Evolutionary conservation across 2,888 invertebrate genomes (phyloP).

Genomic region (Patella depressa): DNA sequence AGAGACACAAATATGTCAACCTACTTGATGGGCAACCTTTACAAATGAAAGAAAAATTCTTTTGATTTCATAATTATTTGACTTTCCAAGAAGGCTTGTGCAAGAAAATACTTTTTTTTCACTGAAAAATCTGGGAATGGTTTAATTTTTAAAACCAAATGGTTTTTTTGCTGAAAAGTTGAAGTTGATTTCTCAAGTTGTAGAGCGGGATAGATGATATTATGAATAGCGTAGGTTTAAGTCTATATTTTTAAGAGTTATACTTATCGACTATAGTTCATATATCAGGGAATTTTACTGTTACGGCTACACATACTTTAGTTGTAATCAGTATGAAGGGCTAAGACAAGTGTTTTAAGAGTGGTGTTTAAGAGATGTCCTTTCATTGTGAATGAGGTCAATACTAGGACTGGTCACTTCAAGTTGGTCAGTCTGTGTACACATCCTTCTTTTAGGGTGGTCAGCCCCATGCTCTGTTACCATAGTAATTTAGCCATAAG

Average conservation of each 20-base stretch:
- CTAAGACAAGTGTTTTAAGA: not conserved
- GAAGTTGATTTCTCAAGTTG: no score
- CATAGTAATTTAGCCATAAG: not conserved
- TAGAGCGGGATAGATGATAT: no score
- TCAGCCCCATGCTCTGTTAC: not conserved
- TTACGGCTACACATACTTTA: no score
- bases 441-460: not conserved
- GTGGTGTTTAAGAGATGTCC: not conserved
- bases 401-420: not conserved
- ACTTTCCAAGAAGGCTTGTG: not conserved
- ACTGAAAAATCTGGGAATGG: no score
- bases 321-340: no score
- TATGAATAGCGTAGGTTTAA: no score
- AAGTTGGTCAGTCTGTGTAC: constrained; percentile 13
- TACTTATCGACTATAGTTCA: no score
- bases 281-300: no score
- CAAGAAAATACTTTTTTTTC: no score
- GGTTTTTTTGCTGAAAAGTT: not conserved
- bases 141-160: not conserved
- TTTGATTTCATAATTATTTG: constrained; percentile 8
- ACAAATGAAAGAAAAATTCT: constrained; percentile 5
- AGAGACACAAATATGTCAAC: constrained; percentile 11
- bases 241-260: no score
- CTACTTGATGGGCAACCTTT: constrained; percentile 13
- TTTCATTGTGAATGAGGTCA: constrained; percentile 8